phyloP scores from a whole-genome alignment of 2,888 invertebrate genomes.

The Oxystoma pomonae region DNA sequence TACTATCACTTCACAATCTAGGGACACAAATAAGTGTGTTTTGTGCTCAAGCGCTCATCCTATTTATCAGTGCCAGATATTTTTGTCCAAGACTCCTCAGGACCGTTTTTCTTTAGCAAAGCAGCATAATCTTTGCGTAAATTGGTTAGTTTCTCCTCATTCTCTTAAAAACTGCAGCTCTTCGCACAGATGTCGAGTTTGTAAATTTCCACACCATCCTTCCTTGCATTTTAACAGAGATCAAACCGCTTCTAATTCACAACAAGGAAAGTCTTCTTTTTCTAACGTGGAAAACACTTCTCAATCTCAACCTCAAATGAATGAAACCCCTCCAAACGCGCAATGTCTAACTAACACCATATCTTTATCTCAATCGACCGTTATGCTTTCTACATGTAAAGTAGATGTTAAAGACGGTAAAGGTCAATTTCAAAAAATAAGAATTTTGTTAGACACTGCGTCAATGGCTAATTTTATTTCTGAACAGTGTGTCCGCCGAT shows the following conservation, averaged over 20 bases:
- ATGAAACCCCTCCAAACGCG: too few relatives aligned
- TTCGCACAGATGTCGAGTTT: too few relatives aligned
- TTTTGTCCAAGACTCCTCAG: background rate
- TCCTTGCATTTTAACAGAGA: too few relatives aligned
- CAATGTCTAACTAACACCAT: too few relatives aligned
- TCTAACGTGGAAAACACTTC: too few relatives aligned
- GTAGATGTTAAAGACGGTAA: conserved; percentile 1
- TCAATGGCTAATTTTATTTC: background rate
- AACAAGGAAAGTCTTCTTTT: too few relatives aligned
- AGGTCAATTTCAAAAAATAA: background rate
- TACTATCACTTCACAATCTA: background rate
- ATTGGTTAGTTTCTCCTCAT: background rate
- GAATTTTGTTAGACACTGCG: background rate
- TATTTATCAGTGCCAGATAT: background rate
- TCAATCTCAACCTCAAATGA: too few relatives aligned
- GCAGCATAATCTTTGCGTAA: background rate
- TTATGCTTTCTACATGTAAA: background rate
- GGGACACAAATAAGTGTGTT: background rate
- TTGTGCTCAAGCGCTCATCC: too few relatives aligned
- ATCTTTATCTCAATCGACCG: too few relatives aligned
- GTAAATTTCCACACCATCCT: too few relatives aligned
- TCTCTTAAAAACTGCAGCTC: background rate
- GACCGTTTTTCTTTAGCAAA: background rate
- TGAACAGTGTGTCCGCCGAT: background rate
- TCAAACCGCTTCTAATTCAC: too few relatives aligned